Conservation (phyloP, 2,888 invertebrate species). For the Lamproptera curius region DNA sequence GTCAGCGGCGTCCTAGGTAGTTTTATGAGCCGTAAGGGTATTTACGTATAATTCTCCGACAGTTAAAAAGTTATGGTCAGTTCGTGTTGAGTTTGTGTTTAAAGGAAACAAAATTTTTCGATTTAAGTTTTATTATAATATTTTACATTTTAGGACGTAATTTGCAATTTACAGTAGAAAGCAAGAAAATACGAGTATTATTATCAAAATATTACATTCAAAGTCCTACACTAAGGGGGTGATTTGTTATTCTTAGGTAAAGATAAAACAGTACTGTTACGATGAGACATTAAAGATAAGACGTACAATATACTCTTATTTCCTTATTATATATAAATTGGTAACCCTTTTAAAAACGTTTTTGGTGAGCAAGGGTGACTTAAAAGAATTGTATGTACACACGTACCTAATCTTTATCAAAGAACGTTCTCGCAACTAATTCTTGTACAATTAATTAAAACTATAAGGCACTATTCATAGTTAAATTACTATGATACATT, state of each 20-base stretch:
- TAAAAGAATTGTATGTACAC: conserved; percentile 40
- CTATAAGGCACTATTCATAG: conserved; percentile 78
- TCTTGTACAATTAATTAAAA: conserved; percentile 51
- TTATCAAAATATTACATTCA: conserved; percentile 50
- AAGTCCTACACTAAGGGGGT: conserved; percentile 42
- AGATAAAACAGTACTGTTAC: conserved; percentile 36
- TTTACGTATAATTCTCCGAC: too few species aligned
- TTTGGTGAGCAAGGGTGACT: conserved; percentile 66
- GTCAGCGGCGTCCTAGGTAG: too few species aligned
- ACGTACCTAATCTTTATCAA: conserved; percentile 52
- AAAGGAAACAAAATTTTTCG: conserved; percentile 32
- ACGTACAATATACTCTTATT: neutral
- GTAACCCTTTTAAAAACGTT: conserved; percentile 63
- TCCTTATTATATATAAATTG: conserved; percentile 50
- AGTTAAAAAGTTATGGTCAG: too few species aligned
- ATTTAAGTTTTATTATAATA: conserved; percentile 53
- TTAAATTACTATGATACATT: conserved; percentile 74
- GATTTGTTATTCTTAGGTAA: conserved; percentile 60
- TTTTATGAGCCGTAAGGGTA: too few species aligned
- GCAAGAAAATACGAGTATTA: conserved; percentile 61
- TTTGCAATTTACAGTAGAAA: conserved; percentile 71
- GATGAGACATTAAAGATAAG: too few species aligned
- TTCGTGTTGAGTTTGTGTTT: too few species aligned
- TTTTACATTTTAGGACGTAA: conserved; percentile 65
- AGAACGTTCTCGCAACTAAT: conserved; percentile 66